These are phyloP conservation scores for Ursus arctos DNA, from an alignment of 2,113 vertebrate species.

Conservation along the genomic window DNA sequence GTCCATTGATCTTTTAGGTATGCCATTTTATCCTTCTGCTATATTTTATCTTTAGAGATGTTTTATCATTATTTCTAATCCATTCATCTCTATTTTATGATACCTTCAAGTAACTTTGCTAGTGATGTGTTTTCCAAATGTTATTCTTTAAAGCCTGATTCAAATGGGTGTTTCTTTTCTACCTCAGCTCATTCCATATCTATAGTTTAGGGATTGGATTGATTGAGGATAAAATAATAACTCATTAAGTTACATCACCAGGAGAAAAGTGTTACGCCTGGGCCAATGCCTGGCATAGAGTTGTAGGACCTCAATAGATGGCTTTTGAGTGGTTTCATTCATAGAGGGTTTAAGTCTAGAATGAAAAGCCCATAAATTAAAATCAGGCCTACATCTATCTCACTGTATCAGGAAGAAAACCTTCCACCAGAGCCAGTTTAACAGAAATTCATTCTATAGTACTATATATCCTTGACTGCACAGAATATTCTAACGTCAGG, in stretches of 20 bases:
- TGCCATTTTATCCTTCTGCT: not conserved
- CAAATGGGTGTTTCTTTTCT: constrained; percentile 38
- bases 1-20: not conserved
- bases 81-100: constrained; percentile 53
- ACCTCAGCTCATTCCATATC: not conserved
- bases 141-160: constrained; percentile 47
- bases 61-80: not conserved
- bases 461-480: not conserved
- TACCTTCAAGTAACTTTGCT: constrained; percentile 16
- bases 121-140: constrained; percentile 51
- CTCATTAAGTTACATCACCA: not conserved
- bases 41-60: constrained; percentile 17
- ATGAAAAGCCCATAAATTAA: not conserved
- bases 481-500: not conserved
- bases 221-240: not conserved
- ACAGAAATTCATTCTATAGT: not conserved
- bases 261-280: not conserved
- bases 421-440: not conserved
- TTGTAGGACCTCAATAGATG: not conserved
- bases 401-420: not conserved
- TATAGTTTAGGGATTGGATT: not conserved
- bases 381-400: not conserved
- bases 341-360: not conserved
- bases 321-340: not conserved
- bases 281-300: not conserved